Percentiles rank a stretch among this genome's conserved stretches.
These are phyloP conservation scores for Thalpophila matura DNA, from an alignment of 2,888 invertebrate genomes.

Conservation along the genomic window DNA sequence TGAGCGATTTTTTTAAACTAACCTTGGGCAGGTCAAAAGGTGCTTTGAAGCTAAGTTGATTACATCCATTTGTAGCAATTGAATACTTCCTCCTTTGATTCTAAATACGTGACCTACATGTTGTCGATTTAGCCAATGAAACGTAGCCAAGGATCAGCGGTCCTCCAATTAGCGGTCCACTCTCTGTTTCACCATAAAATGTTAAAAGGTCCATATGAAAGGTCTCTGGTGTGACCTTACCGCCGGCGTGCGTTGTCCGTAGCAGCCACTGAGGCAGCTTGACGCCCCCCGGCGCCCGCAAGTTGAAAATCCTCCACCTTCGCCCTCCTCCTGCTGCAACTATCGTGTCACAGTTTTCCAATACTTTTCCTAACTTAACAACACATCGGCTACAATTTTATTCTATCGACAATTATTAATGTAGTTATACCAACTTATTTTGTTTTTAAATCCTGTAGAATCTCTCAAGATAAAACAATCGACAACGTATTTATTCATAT, in stretches of 20 bases:
- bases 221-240: slow-evolving; percentile 90
- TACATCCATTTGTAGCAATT: background rate
- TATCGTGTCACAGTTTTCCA: slow-evolving; percentile 81
- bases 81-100: background rate
- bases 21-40: no score
- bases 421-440: slow-evolving; percentile 7
- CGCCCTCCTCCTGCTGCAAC: slow-evolving; percentile 90
- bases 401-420: slow-evolving; percentile 23
- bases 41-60: no score
- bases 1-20: no score
- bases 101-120: background rate
- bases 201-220: slow-evolving; percentile 55
- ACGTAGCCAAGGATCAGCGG: background rate
- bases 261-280: slow-evolving; percentile 94
- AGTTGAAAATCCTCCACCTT: slow-evolving; percentile 87
- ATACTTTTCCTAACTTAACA: slow-evolving; percentile 58
- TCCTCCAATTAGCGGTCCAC: background rate
- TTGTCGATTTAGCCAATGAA: background rate
- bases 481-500: background rate
- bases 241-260: slow-evolving; percentile 94
- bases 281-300: slow-evolving; percentile 92
- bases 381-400: slow-evolving; percentile 37
- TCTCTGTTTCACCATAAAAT: slow-evolving; percentile 16
- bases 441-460: background rate
- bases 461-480: slow-evolving; percentile 3